These are phyloP conservation scores for Macropus fuliginosus DNA, from an alignment of 2,797 vertebrate species.

Conservation along the genomic window DNA sequence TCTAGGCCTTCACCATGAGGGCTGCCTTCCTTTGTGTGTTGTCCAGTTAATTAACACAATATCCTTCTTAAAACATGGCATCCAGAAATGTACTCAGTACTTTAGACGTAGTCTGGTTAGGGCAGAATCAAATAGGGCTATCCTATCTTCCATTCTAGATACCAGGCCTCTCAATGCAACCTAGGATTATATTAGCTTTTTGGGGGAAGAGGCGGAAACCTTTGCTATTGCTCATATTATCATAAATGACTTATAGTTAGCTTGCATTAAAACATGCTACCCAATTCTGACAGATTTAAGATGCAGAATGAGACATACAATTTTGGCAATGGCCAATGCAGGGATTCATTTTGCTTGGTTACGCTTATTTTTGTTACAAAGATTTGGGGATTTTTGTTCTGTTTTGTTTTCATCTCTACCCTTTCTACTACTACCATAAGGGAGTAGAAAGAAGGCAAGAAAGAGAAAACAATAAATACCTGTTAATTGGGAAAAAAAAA, in stretches of 20 bases:
- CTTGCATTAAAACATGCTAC: not conserved
- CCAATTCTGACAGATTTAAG: not conserved
- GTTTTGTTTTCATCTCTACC: not conserved
- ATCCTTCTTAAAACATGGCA: not conserved
- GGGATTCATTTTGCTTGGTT: not conserved
- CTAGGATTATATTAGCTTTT: not conserved
- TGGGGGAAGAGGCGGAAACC: not conserved
- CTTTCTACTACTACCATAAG: not conserved
- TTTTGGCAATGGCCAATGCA: not conserved
- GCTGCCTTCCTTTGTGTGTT: not conserved
- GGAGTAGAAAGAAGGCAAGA: rapidly evolving
- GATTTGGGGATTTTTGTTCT: not conserved
- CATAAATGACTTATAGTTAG: not conserved
- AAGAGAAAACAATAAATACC: not conserved
- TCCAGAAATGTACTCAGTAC: not conserved
- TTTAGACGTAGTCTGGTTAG: not conserved
- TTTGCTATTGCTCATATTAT: not conserved
- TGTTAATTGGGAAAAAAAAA: not conserved
- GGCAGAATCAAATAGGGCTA: not conserved
- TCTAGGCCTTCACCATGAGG: not conserved
- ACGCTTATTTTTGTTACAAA: not conserved
- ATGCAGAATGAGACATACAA: not conserved
- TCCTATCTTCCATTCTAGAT: no score
- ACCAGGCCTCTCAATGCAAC: not conserved
- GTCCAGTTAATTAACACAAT: not conserved